phyloP scores from a whole-genome alignment of 2,888 invertebrate species.

The Agriotes lineatus region DNA sequence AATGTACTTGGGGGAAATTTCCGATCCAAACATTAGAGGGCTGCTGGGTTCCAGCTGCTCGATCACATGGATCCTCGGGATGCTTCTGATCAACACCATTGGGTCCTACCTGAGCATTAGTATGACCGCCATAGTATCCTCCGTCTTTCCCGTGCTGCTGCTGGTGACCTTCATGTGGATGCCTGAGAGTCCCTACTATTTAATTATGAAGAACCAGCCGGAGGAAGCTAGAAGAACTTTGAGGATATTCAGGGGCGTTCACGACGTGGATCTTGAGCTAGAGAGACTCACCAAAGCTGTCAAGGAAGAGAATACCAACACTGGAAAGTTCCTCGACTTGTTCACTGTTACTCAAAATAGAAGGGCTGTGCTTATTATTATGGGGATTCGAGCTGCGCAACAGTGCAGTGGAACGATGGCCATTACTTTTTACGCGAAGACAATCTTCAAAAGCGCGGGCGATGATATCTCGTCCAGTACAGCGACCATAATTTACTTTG shows the following conservation, averaged over 20 bases:
- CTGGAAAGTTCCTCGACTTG: conserved; percentile 68
- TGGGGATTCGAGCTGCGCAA: conserved; percentile 72
- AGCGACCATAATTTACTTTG: conserved; percentile 70
- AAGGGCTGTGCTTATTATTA: conserved; percentile 72
- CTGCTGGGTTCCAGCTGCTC: conserved; percentile 74
- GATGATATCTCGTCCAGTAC: conserved; percentile 66
- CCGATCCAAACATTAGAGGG: conserved; percentile 71
- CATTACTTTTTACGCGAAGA: conserved; percentile 71
- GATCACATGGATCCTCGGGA: conserved; percentile 70
- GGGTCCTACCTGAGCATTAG: conserved; percentile 71
- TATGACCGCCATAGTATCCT: conserved; percentile 69
- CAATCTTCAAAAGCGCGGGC: conserved; percentile 69
- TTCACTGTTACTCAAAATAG: conserved; percentile 70
- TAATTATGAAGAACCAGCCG: conserved; percentile 61
- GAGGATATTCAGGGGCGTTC: conserved; percentile 69
- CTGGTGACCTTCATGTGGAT: conserved; percentile 72
- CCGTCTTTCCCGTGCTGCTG: conserved; percentile 70
- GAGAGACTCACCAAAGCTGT: conserved; percentile 53
- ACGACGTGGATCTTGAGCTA: conserved; percentile 66
- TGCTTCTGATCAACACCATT: conserved; percentile 73
- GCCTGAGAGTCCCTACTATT: conserved; percentile 74
- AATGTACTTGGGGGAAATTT: conserved; percentile 74
- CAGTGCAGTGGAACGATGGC: conserved; percentile 73
- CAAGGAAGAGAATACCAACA: conserved; percentile 61
- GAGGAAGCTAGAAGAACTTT: conserved; percentile 68